Base-by-base conservation (phyloP, 2,113 vertebrate species). In the Serinus canaria region DNA sequence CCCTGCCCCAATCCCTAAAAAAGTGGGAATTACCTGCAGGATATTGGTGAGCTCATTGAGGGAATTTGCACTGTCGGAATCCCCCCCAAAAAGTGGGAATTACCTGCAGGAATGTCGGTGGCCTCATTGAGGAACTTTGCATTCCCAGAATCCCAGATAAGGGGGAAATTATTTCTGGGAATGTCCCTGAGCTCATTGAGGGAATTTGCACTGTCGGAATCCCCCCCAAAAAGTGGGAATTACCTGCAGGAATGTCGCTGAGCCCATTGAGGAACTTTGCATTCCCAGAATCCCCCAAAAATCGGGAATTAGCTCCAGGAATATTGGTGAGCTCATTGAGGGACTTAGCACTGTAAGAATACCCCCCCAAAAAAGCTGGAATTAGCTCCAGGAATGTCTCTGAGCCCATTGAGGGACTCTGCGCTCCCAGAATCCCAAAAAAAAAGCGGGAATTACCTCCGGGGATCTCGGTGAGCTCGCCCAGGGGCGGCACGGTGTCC, bases 401-500 rank as follows among this genome's bases (percentile, higher is more conserved):
- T 7, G 28, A 64, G 39, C 1, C 16, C 35, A 39, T 27, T 17
- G 24, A 60, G 10, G 25, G 12, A 30, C 3, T 62, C 9, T 27
- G 24, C 19, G 3, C 12, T 2, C 47, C 47, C 47, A 25, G 47
- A 49, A 49, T 49, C 24, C 43, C 1, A 5, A 7, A 27, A 49
- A 27, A 49, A 50, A 8, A 41, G 10, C 0, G 6, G 46, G 46
- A 50, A 50, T 69, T 52, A 52, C n/a, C 67, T 22, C 67, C 9
- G 2, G 46, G 66, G 20, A 69, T 49, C 5, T 49, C 18, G 2
- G 7, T 35, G 23, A 49, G 44, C 16, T 68, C 44, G 2, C n/a
- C 98, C 72, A 99, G 98, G 0, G 99, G 98, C 2, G 99, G 99
- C 81, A 99, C 99, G 0, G 98, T 98, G 74, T 99, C 99, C 91